Conservation (phyloP, 2,113 vertebrate species). For the Calidris pygmaea region DNA sequence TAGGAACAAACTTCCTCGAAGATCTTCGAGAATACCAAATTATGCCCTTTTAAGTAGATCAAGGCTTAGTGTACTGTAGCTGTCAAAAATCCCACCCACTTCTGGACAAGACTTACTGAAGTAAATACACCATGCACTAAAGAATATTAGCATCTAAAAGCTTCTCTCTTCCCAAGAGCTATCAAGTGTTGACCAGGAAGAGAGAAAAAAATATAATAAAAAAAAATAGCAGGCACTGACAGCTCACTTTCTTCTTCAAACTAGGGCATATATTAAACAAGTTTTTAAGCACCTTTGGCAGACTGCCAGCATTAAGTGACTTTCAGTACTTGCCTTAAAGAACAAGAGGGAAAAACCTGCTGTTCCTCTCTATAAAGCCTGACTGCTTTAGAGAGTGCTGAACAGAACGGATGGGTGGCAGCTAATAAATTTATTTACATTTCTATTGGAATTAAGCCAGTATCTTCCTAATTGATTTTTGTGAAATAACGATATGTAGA, state of each 20-base stretch:
- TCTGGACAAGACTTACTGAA: slow-evolving; percentile 19
- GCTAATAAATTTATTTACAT: not conserved
- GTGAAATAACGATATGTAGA: not conserved
- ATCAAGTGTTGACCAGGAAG: slow-evolving; percentile 9
- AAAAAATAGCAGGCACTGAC: not conserved
- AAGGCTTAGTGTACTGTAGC: slow-evolving; percentile 26
- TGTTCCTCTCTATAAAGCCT: not conserved
- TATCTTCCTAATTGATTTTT: not conserved
- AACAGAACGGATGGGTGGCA: not conserved
- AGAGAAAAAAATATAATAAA: not conserved
- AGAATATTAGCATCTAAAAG: slow-evolving; percentile 26
- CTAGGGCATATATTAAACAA: slow-evolving; percentile 19
- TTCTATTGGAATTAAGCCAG: not conserved
- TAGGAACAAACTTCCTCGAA: slow-evolving; percentile 43
- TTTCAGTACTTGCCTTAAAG: not conserved
- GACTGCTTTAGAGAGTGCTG: not conserved
- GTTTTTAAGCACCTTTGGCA: slow-evolving; percentile 37
- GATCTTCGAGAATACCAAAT: slow-evolving; percentile 43
- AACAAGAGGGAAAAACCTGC: not conserved
- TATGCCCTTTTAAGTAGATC: slow-evolving; percentile 52
- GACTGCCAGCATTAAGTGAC: slow-evolving; percentile 9
- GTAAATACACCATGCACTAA: slow-evolving; percentile 45
- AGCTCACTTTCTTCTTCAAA: slow-evolving; percentile 25
- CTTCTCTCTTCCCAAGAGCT: not conserved
- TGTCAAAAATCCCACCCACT: slow-evolving; percentile 51